Evolutionary conservation across 2,797 vertebrate genomes (phyloP).

Genomic region (Labeo calbasu): DNA sequence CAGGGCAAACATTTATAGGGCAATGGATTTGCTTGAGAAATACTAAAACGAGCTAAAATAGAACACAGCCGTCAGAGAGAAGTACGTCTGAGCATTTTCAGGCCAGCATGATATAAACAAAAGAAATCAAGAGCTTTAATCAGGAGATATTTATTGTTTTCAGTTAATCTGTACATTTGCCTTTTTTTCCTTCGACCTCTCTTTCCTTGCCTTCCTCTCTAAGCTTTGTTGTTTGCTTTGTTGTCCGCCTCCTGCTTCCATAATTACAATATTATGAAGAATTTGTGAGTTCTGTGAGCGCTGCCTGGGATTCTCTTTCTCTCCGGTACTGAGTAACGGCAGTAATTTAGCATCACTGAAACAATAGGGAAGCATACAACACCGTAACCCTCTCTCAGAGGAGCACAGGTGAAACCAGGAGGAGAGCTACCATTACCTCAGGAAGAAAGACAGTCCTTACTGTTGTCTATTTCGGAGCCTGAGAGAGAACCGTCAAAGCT

Average conservation of each 20-base stretch:
- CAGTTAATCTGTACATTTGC: background rate
- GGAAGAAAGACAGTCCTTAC: constrained; percentile 19
- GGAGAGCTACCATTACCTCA: constrained; percentile 30
- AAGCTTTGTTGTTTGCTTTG: constrained; percentile 12
- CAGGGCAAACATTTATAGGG: constrained; percentile 49
- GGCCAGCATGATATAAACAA: background rate
- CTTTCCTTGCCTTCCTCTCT: background rate
- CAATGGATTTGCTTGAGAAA: constrained; percentile 48
- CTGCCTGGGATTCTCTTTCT: constrained; percentile 25
- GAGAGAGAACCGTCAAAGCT: constrained; percentile 17
- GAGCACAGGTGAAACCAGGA: constrained; percentile 43
- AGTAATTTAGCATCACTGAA: constrained; percentile 41
- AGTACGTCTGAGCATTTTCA: background rate
- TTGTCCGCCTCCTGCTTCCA: constrained; percentile 3
- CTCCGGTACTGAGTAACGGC: background rate
- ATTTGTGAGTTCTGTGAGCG: constrained; percentile 8
- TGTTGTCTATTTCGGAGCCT: constrained; percentile 22
- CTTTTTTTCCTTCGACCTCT: background rate
- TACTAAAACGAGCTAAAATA: constrained; percentile 27
- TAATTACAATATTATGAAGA: constrained; percentile 18
- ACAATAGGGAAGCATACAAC: background rate
- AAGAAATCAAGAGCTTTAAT: constrained; percentile 1
- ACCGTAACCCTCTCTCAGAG: constrained; percentile 17
- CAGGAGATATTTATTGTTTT: background rate
- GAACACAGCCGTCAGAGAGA: constrained; percentile 15